phyloP scores from a whole-genome alignment of 2,888 invertebrate genomes.

The Hetaerina titia region DNA sequence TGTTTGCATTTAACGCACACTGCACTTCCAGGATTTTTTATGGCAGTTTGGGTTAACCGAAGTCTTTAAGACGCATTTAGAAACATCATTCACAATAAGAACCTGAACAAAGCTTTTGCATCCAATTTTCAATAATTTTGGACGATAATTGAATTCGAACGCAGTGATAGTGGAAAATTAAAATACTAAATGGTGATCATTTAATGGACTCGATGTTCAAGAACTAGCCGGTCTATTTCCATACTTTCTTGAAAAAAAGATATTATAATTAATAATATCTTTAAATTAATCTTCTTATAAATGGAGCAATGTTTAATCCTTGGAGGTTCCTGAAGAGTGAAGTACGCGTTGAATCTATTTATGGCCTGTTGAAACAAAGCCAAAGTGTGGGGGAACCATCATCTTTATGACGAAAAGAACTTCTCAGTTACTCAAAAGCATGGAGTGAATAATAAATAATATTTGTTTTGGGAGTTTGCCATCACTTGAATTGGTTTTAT shows the following conservation, averaged over 20 bases:
- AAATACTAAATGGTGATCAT: not conserved
- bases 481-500: not conserved
- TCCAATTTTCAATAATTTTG: not conserved
- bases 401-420: not conserved
- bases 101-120: too few relatives aligned
- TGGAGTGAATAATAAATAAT: not conserved
- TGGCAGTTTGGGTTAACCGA: too few relatives aligned
- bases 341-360: not conserved
- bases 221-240: not conserved
- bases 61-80: too few relatives aligned
- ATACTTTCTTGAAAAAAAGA: not conserved
- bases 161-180: not conserved
- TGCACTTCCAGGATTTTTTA: too few relatives aligned
- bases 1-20: too few relatives aligned
- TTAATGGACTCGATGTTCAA: not conserved
- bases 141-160: too few relatives aligned
- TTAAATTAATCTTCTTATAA: not conserved
- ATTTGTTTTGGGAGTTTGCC: not conserved
- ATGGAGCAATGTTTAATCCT: not conserved
- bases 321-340: not conserved
- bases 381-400: not conserved
- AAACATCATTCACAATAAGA: too few relatives aligned
- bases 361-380: not conserved
- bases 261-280: not conserved
- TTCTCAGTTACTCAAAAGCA: slow-evolving; percentile 17